Base-by-base conservation (phyloP, 2,113 vertebrate species). In the Edolisoma coerulescens region DNA sequence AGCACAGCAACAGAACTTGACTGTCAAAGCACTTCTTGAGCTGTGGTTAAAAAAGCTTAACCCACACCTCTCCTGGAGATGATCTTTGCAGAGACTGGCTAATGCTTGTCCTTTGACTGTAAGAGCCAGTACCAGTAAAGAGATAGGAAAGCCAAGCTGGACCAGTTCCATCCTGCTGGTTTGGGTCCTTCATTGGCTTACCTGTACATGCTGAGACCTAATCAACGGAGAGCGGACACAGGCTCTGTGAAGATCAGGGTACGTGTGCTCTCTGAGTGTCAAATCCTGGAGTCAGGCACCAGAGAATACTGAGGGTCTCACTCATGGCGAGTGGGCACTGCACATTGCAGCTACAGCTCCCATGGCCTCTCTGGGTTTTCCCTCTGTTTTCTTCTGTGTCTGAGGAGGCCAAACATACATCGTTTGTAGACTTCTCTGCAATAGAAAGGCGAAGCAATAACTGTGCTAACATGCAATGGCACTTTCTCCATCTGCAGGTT, bases 401-500 rank as follows among this genome's bases (percentile, higher is more conserved):
- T 75, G 44, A 69, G 60, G 56, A 67, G 17, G 10, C 20, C 45
- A 54, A n/a, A 44, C 33, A 37, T 7, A 4, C 9, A 13, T n/a
- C 6, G 16, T 65, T 76, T 56, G 19, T 45, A 54, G 33, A 28
- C 32, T 26, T 53, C 30, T n/a, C 57, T 82, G 78, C 45, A 56
- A 16, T 14, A 70, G 45, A 24, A 89, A 67, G 65, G 28, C 68
- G 28, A 67, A n/a, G 37, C 42, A 54, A 2, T 54, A 41, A 30
- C 41, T 26, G 26, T 57, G 41, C 60, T 93, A 45, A 89, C 12
- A 4, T 13, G n/a, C 61, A 42, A 16, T 30, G 69, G 52, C 53
- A 8, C 41, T 77, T 88, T 47, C 57, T 85, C 33, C 17, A 9
- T 52, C 84, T 67, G 5, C 81, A 99, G 99, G 99, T 50, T 99